Conservation (phyloP, 1,140 invertebrate genomes). For the Papilio aristodemus region DNA sequence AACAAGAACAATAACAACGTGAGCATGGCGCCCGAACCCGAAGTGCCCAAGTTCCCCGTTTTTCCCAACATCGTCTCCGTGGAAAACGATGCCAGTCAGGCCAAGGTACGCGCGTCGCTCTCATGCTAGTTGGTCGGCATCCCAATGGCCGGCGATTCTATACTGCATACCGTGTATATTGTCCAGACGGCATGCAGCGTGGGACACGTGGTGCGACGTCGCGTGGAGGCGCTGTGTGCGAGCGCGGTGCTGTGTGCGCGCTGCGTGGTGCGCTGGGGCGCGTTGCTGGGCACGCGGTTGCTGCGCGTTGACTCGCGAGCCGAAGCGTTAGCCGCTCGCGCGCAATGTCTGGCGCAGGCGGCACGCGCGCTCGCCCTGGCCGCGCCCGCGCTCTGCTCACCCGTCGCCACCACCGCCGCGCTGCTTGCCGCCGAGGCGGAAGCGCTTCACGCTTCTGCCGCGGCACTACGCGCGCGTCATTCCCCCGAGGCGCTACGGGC, state of each 20-base stretch:
- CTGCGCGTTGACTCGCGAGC: constrained; percentile 46
- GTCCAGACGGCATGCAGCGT: constrained; percentile 87
- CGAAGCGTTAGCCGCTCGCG: constrained; percentile 47
- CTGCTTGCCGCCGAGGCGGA: constrained; percentile 32
- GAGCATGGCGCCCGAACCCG: constrained; percentile 82
- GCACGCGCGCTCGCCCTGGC: constrained; percentile 37
- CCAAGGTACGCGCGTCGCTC: constrained; percentile 82
- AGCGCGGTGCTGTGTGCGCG: constrained; percentile 63
- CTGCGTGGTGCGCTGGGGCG: constrained; percentile 68
- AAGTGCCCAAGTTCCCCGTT: constrained; percentile 90
- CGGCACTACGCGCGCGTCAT: constrained; percentile 36
- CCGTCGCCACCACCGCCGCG: constrained; percentile 36
- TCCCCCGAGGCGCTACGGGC: constrained; percentile 47
- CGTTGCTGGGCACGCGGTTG: constrained; percentile 59
- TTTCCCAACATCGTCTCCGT: constrained; percentile 91
- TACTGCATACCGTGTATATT: not conserved
- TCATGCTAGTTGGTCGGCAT: not conserved
- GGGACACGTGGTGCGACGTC: constrained; percentile 90
- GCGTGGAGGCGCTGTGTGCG: constrained; percentile 83
- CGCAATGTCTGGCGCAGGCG: constrained; percentile 41
- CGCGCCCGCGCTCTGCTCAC: constrained; percentile 50
- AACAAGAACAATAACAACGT: constrained; percentile 94
- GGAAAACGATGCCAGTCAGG: constrained; percentile 93
- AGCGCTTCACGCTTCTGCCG: constrained; percentile 34
- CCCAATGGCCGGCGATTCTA: too few relatives aligned